Evolutionary conservation across 2,888 invertebrate species (phyloP).

Genomic region (Myopa testacea): DNA sequence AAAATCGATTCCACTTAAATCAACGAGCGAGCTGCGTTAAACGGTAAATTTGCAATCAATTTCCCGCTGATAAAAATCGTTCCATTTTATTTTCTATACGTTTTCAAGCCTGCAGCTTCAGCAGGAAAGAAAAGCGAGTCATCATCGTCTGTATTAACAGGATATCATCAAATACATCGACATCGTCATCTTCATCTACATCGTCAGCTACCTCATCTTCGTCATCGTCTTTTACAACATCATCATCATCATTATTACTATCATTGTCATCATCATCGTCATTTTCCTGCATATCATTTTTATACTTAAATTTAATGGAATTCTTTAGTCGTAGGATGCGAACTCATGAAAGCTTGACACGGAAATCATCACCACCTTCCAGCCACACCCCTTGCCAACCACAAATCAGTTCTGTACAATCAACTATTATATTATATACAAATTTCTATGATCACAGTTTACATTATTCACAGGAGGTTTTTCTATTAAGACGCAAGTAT

Average conservation of each 20-base stretch:
- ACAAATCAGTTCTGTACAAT: no score
- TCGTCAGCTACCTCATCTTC: neutral
- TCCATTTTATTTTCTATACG: neutral
- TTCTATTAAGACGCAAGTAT: no score
- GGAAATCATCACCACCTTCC: no score
- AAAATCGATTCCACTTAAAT: constrained; percentile 1
- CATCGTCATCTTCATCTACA: neutral
- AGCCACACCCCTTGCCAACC: no score
- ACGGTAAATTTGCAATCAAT: constrained; percentile 1
- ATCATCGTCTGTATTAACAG: no score
- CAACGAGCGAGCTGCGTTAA: neutral
- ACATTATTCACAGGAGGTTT: no score
- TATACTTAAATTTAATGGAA: neutral
- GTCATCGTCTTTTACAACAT: neutral
- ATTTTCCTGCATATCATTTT: neutral
- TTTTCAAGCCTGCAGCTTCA: constrained; percentile 5
- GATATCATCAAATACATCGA: neutral
- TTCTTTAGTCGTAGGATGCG: neutral
- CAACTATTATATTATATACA: no score
- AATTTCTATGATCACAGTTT: no score
- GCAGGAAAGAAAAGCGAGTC: neutral
- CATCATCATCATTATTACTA: neutral
- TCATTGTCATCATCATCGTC: neutral
- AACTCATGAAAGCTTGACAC: no score
- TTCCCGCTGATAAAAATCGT: constrained; percentile 8